Base-by-base conservation (phyloP, 2,888 invertebrate species). In the Eucera pruinosa region DNA sequence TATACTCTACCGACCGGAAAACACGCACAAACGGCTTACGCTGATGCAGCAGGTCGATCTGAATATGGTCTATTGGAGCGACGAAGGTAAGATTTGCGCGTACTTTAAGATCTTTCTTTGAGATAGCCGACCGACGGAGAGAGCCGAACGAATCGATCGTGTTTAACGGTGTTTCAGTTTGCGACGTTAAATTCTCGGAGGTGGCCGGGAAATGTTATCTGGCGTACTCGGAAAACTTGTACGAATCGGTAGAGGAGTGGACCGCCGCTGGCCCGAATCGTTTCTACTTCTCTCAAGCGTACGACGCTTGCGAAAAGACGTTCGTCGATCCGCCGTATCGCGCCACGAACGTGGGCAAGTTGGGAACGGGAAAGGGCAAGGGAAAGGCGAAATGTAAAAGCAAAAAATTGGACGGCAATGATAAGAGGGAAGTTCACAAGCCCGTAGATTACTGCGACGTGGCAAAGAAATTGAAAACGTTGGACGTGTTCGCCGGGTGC, bases 401-500 rank as follows among this genome's bases (percentile, higher is more conserved):
- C 74, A 93, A 93, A 68, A 86, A 71, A 57, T 33, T 70, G 7
- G 82, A 85, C 66, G 79, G 48, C 20, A 66, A 67, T 3, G 11
- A 58, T 30, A 80, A 81, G 33, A 81, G 81, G 64, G 4, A 27
- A 15, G 23, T 71, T 27, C 84, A 89, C 76, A 68, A 88, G 79
- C 76, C 89, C 69, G 69, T 89, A 78, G 85, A 90, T 74, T 89
- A 91, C 89, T 93, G 93, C 5, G 79, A 87, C 7, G 89, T 93
- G 33, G 83, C 94, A 0, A 90, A 92, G 62, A 95, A 95, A 27
- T 88, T 97, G 69, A 93, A 94, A 77, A 95, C 95, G 36, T 92
- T 97, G 85, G 97, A 97, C 89, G 95, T 97, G 39, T 97, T 97
- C 91, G 96, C 97, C 76, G 97, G 97, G 0, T 97, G 97, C 91